These are phyloP conservation scores for Trachelus stipa DNA, from an alignment of 2,888 invertebrate species.

Conservation along the genomic window DNA sequence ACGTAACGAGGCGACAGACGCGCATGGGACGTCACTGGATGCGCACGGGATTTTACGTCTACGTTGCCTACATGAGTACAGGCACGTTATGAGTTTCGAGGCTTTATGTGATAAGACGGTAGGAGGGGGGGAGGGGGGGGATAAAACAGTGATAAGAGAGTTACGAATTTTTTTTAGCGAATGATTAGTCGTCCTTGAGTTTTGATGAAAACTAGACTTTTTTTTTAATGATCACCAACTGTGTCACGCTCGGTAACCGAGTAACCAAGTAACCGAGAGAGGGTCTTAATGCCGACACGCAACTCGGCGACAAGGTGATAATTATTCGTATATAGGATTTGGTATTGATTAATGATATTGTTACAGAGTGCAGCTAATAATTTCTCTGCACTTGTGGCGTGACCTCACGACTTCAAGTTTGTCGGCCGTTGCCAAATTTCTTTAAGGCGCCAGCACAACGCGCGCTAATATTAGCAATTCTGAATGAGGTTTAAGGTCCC, in stretches of 20 bases:
- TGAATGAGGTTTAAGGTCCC: slow-evolving; percentile 34
- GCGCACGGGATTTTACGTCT: background rate
- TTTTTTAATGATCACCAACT: slow-evolving; percentile 8
- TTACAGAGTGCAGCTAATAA: slow-evolving; percentile 39
- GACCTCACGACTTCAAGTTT: slow-evolving; percentile 14
- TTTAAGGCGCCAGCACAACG: slow-evolving; percentile 32
- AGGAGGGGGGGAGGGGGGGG: background rate
- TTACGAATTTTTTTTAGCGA: background rate
- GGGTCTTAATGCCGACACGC: background rate
- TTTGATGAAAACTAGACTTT: background rate
- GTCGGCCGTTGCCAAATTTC: slow-evolving; percentile 37
- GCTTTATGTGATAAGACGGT: background rate
- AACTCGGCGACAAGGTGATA: background rate
- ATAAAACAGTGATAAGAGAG: background rate
- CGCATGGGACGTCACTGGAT: background rate
- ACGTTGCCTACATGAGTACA: background rate
- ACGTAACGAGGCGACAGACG: background rate
- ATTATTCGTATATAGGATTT: background rate
- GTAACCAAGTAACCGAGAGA: slow-evolving; percentile 47
- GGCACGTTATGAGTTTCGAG: background rate
- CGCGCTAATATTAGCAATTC: slow-evolving; percentile 49
- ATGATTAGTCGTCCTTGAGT: background rate
- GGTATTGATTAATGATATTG: background rate
- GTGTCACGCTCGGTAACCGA: slow-evolving; percentile 40
- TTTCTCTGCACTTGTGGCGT: slow-evolving; percentile 28